Conservation (phyloP, 2,113 vertebrate genomes). For the Nicator chloris region DNA sequence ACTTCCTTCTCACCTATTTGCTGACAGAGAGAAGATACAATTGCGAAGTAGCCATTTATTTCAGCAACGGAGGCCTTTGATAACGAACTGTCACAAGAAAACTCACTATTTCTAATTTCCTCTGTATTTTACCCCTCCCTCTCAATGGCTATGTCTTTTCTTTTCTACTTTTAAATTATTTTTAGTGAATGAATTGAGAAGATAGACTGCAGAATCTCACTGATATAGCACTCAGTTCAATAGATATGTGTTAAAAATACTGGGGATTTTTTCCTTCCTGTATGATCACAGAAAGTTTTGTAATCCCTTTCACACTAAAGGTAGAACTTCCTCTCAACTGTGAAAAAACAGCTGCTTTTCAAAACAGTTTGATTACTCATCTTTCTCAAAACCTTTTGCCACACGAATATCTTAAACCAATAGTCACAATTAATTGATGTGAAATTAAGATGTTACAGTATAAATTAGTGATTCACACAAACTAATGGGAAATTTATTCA, state of each 20-base stretch:
- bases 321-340: not conserved
- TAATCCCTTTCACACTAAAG: not conserved
- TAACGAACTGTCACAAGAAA: not conserved
- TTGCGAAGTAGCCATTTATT: not conserved
- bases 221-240: not conserved
- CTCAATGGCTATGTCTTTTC: not conserved
- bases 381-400: conserved; percentile 1
- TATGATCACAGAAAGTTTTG: not conserved
- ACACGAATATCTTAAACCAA: not conserved
- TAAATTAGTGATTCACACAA: not conserved
- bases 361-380: not conserved
- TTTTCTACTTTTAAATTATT: not conserved
- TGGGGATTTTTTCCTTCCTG: not conserved
- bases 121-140: not conserved
- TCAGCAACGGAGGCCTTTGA: not conserved
- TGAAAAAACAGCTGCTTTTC: not conserved
- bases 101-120: not conserved
- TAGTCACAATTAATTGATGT: conserved; percentile 11
- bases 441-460: conserved; percentile 17
- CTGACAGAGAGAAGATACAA: not conserved
- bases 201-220: not conserved
- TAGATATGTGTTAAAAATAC: not conserved
- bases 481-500: conserved; percentile 16
- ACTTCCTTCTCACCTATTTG: not conserved
- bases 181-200: not conserved